Evolutionary conservation across 2,113 vertebrate species (phyloP).

Genomic region (Nothocercus nigrocapillus): DNA sequence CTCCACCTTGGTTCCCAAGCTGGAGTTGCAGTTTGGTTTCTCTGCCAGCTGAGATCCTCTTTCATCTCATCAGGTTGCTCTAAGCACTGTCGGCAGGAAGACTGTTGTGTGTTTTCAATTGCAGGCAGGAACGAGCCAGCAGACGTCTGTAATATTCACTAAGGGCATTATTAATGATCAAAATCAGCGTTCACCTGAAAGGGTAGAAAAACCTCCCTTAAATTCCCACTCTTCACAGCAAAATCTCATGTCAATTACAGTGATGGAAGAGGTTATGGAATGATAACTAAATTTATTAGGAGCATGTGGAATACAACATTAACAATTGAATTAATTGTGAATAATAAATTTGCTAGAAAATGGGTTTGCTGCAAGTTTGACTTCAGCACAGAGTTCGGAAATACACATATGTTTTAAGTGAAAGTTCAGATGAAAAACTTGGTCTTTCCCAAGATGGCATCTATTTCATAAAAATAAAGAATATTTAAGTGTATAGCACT

Average conservation of each 20-base stretch:
- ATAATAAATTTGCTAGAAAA: not conserved
- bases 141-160: not conserved
- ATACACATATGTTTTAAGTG: not conserved
- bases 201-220: not conserved
- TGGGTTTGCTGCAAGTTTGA: not conserved
- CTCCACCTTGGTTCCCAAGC: not conserved
- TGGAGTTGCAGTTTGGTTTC: conserved; percentile 14
- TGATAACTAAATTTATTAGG: not conserved
- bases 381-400: not conserved
- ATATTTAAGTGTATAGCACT: not conserved
- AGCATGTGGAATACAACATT: not conserved
- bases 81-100: not conserved
- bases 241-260: not conserved
- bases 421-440: not conserved
- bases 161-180: not conserved
- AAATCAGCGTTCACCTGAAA: not conserved
- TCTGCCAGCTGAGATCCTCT: not conserved
- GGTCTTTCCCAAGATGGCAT: not conserved
- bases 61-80: conserved; percentile 1
- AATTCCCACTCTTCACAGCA: not conserved
- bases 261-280: not conserved
- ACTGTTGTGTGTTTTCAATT: not conserved
- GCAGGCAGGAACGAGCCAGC: not conserved
- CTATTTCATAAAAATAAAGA: conserved; percentile 27
- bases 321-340: not conserved